Conservation (phyloP, 2,113 vertebrate species). For the Prionailurus bengalensis region DNA sequence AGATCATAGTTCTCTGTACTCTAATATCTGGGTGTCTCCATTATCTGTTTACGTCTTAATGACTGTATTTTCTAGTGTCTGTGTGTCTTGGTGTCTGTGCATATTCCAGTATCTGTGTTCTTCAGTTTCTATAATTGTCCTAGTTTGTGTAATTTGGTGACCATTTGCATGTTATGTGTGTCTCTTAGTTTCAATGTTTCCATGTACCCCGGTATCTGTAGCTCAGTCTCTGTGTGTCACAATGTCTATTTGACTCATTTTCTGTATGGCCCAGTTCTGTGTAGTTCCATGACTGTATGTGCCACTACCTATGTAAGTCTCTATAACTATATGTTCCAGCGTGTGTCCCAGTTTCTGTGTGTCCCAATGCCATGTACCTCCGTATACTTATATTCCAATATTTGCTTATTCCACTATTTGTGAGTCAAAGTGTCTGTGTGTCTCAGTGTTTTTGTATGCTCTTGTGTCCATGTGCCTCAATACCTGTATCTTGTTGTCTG, state of each 20-base stretch:
- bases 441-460: neutral
- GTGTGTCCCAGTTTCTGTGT: neutral
- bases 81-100: neutral
- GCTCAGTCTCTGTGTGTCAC: neutral
- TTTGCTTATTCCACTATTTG: slow-evolving; percentile 33
- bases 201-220: neutral
- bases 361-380: neutral
- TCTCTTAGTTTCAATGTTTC: neutral
- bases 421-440: neutral
- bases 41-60: neutral
- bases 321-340: neutral
- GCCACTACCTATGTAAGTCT: neutral
- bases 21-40: neutral
- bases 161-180: neutral
- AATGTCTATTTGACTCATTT: neutral
- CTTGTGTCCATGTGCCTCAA: neutral
- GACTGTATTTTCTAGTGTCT: neutral
- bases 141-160: neutral
- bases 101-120: neutral
- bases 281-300: neutral
- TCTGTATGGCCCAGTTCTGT: neutral
- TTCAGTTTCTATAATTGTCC: neutral
- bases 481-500: neutral
- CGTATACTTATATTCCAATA: neutral
- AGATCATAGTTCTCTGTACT: slow-evolving; percentile 9